Evolutionary conservation across 30 jellyfish, hydroid and myxozoan genomes (phyloP).

Genomic region (Phacellophora camtschatica): DNA sequence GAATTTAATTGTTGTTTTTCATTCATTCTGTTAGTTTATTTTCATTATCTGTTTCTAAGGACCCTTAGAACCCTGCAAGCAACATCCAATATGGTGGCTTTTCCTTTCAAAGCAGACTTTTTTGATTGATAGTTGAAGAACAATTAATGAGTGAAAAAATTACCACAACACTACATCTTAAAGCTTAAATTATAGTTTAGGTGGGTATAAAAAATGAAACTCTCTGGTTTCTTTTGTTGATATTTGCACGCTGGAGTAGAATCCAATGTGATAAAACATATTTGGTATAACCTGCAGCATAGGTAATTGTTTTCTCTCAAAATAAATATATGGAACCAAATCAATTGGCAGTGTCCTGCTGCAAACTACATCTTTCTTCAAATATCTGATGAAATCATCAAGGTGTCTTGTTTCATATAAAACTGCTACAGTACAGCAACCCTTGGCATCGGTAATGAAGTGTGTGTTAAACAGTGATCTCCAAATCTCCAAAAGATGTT

Average conservation of each 20-base stretch:
- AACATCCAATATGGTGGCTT: too few species aligned
- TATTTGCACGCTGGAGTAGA: background rate
- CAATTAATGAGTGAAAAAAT: too few species aligned
- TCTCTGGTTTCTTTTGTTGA: constrained; percentile 1
- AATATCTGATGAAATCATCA: background rate
- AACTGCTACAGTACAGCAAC: constrained; percentile 42
- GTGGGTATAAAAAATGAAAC: constrained; percentile 15
- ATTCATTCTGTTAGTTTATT: too few species aligned
- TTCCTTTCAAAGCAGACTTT: too few species aligned
- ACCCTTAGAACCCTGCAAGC: too few species aligned
- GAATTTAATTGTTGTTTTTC: too few species aligned
- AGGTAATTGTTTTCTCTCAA: background rate
- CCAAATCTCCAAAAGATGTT: constrained; percentile 17
- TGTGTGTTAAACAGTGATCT: background rate
- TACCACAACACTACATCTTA: too few species aligned
- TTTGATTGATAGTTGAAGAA: too few species aligned
- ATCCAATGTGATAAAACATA: constrained; percentile 34
- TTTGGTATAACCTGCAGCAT: constrained; percentile 34
- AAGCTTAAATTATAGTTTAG: background rate
- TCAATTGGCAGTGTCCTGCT: background rate
- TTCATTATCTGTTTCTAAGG: too few species aligned
- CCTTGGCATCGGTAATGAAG: constrained; percentile 2
- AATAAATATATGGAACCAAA: constrained; percentile 8
- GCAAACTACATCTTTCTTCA: constrained; percentile 3
- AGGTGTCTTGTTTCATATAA: constrained; percentile 4